Base-by-base conservation (phyloP, 2,113 vertebrate genomes). In the Acanthisitta chloris region DNA sequence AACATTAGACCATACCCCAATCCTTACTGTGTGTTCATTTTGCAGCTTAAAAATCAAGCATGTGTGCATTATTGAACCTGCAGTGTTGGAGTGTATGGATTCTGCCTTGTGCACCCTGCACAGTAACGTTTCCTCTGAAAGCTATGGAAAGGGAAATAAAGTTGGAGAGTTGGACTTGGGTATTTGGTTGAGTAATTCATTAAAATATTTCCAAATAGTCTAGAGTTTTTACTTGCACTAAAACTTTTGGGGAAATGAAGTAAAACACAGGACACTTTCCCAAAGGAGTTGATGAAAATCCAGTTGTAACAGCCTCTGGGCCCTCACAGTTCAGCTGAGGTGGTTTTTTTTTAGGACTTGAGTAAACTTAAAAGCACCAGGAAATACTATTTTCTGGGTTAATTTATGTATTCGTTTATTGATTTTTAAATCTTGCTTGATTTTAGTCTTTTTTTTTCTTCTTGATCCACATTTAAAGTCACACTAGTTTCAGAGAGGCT, bases 171-270 rank as follows among this genome's bases (percentile, higher is more conserved):
- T 36, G 45, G 38, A 46, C 42, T 40, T 76, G 43, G 49, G 28
- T 45, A 26, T 81, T 91, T 81, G 91, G 40, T 45, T 83, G 58
- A 82, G 31, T 54, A 69, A 59, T 70, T 64, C 3, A 89, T 82
- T 91, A 80, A 96, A 86, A 58, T 90, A 78, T 94, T 93, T 88
- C 65, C 43, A 90, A 90, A 86, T 72, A 93, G 61, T 54, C 84
- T 57, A 69, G 33, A 34, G 61, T 52, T 57, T 94, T 95, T 93
- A 52, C 69, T 90, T 90, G 48, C 24, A 76, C 16, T 54, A 28
- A 94, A 77, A 58, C 49, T 83, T 97, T 93, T 42, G 48, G 66
- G 73, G 94, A 95, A 96, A 94, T 67, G 67, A 90, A 91, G 79
- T 77, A 90, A 91, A 94, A 36, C 67, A 4, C 65, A 55, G 79